Percentiles rank a stretch among this genome's conserved stretches.
Conservation (phyloP, 1,140 invertebrate species). For the Drosophila persimilis region DNA sequence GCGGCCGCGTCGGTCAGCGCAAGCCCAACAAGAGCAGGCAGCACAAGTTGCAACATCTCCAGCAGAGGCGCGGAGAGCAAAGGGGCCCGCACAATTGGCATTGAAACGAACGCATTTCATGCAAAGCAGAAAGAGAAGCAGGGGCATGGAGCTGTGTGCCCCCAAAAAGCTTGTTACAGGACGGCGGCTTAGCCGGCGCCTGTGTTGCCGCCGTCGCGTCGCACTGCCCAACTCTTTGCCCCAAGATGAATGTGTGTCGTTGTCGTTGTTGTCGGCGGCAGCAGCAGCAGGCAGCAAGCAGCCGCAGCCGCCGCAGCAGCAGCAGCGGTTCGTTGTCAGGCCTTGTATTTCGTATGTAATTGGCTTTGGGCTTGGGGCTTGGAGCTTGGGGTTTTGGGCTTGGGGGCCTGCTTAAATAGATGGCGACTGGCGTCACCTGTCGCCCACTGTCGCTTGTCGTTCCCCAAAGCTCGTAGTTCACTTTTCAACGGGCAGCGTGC, state of each 20-base stretch:
- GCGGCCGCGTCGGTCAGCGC: slow-evolving; percentile 61
- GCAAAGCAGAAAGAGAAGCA: slow-evolving; percentile 3
- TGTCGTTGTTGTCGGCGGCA: slow-evolving; percentile 21
- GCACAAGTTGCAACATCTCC: slow-evolving; percentile 31
- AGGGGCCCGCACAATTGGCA: neutral
- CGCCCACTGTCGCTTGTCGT: slow-evolving; percentile 53
- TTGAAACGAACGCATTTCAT: too few relatives aligned
- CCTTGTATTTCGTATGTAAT: slow-evolving; percentile 80
- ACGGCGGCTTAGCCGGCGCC: slow-evolving; percentile 53
- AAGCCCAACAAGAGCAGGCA: slow-evolving; percentile 21
- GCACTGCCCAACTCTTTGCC: slow-evolving; percentile 20
- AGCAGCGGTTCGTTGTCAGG: slow-evolving; percentile 59
- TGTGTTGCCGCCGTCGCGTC: slow-evolving; percentile 41
- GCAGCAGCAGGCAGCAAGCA: slow-evolving; percentile 2
- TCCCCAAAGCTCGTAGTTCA: slow-evolving; percentile 16
- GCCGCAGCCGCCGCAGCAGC: slow-evolving; percentile 6
- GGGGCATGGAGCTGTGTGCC: slow-evolving; percentile 29
- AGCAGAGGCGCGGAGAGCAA: slow-evolving; percentile 42
- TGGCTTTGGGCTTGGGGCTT: slow-evolving; percentile 44
- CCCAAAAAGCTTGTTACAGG: slow-evolving; percentile 53
- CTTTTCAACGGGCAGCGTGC: slow-evolving; percentile 3
- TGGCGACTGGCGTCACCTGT: slow-evolving; percentile 74
- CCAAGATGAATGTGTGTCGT: slow-evolving; percentile 77
- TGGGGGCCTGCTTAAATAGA: slow-evolving; percentile 56
- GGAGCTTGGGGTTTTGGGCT: neutral